Evolutionary conservation across 2,113 vertebrate genomes (phyloP), one percentile per base, ranked within the genome.

Genomic region (Oophaga pumilio): DNA sequence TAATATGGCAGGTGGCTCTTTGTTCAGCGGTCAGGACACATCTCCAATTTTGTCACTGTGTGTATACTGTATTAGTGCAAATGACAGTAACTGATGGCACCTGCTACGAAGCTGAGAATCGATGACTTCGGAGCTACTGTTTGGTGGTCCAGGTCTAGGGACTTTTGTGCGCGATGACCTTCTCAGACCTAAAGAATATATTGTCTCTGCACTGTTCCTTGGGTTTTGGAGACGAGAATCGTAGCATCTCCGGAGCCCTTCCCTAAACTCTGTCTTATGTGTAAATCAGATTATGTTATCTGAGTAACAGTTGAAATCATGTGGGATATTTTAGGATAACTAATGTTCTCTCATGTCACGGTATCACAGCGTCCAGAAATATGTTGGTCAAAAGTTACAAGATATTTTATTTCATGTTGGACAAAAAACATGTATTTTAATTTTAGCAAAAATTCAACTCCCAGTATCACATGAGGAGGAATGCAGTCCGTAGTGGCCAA

Each of bases 401-500:
- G 53, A 82, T 82, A 43, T 33, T 49, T 80, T 28, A 71, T 71
- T 80, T 81, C 18, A 49, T 82, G 33, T 82, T 49, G 59, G 60
- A 64, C 59, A 49, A 22, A 43, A 64, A 13, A 81, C 26, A 43
- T 49, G 57, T 62, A 62, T 81, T 81, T 62, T 22, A 4, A 20
- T 56, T 81, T 81, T 81, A 81, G 52, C 24, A 56, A 14, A 24
- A 57, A 60, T 43, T 64, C 43, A 82, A 82, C 62, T 17, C 80
- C 52, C 6, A 53, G 28, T 56, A 64, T 56, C 15, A 57, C 66
- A 56, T 15, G 66, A 33, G 7, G 20, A 69, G 69, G 66, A 71
- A 73, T 57, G 82, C 24, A 50, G 64, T 56, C 64, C 26, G 64
- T 82, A 82, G 76, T 79, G 76, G 80, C 43, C 80, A 68, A 66